These are phyloP conservation scores for Amphimedon queenslandica DNA, from an alignment of 37 sponge, comb jelly and placozoan genomes.

Conservation along the genomic window DNA sequence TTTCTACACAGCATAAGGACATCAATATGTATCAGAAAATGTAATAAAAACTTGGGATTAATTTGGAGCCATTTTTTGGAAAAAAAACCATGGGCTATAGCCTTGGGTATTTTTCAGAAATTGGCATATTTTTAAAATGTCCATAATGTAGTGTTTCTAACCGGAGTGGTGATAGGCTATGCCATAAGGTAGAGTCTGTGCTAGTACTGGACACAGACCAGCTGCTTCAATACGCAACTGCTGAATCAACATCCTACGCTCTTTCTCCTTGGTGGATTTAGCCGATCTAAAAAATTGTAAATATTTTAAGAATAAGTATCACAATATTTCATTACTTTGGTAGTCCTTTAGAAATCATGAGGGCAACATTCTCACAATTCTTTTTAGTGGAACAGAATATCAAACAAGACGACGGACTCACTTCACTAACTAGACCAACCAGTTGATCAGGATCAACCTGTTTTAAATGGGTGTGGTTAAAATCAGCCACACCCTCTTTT, in stretches of 20 bases:
- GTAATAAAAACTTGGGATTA: too few relatives aligned
- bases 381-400: slow-evolving; percentile 94
- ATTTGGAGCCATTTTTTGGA: too few relatives aligned
- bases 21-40: too few relatives aligned
- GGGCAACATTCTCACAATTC: slow-evolving; percentile 86
- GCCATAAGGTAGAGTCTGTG: slow-evolving; percentile 74
- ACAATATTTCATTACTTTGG: slow-evolving; percentile 35
- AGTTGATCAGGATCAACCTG: slow-evolving; percentile 66
- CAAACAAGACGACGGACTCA: slow-evolving; percentile 80
- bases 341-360: slow-evolving; percentile 55
- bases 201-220: slow-evolving; percentile 80
- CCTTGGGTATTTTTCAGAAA: too few relatives aligned
- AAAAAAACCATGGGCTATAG: too few relatives aligned
- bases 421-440: slow-evolving; percentile 65
- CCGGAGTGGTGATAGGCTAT: slow-evolving; percentile 93
- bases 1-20: too few relatives aligned
- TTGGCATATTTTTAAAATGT: too few relatives aligned
- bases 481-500: neutral
- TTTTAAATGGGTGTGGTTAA: neutral
- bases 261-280: neutral
- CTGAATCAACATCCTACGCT: slow-evolving; percentile 11
- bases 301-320: too few relatives aligned
- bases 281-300: neutral
- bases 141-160: too few relatives aligned
- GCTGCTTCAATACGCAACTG: slow-evolving; percentile 40